A percentile compares a stretch with the other conserved stretches of the same genome.
These are phyloP conservation scores for Pardosa pseudoannulata DNA, from an alignment of 2,888 invertebrate species.

Conservation along the genomic window DNA sequence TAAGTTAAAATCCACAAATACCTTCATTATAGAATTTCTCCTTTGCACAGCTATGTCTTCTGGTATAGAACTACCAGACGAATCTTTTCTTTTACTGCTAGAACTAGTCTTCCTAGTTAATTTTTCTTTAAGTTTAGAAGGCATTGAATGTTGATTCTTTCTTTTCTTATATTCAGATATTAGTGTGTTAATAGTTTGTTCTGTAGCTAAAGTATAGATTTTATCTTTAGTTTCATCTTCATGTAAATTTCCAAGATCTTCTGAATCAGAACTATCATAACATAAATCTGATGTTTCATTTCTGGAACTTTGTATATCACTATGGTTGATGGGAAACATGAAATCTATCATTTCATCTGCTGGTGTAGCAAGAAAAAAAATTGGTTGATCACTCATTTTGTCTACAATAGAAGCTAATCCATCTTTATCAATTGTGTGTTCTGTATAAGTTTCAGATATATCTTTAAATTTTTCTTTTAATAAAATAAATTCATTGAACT, in stretches of 20 bases:
- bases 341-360: slow-evolving; percentile 80
- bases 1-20: too few species aligned
- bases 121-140: slow-evolving; percentile 66
- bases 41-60: slow-evolving; percentile 91
- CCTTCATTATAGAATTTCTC: slow-evolving; percentile 88
- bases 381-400: slow-evolving; percentile 80
- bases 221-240: slow-evolving; percentile 73
- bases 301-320: neutral
- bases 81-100: slow-evolving; percentile 43
- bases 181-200: slow-evolving; percentile 79
- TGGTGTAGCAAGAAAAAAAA: slow-evolving; percentile 81
- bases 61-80: slow-evolving; percentile 79
- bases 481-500: slow-evolving; percentile 26
- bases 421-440: slow-evolving; percentile 79
- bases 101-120: slow-evolving; percentile 52
- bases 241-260: slow-evolving; percentile 53
- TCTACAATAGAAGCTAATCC: slow-evolving; percentile 78
- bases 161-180: slow-evolving; percentile 80
- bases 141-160: slow-evolving; percentile 78
- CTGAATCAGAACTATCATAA: slow-evolving; percentile 65
- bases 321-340: slow-evolving; percentile 71
- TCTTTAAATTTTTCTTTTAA: slow-evolving; percentile 79
- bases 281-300: slow-evolving; percentile 69
- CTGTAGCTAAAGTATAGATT: slow-evolving; percentile 79
- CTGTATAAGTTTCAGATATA: slow-evolving; percentile 80